A percentile compares a stretch with the other conserved stretches of the same genome.
Conservation (phyloP, 1,140 invertebrate species). For the Radopholus similis region DNA sequence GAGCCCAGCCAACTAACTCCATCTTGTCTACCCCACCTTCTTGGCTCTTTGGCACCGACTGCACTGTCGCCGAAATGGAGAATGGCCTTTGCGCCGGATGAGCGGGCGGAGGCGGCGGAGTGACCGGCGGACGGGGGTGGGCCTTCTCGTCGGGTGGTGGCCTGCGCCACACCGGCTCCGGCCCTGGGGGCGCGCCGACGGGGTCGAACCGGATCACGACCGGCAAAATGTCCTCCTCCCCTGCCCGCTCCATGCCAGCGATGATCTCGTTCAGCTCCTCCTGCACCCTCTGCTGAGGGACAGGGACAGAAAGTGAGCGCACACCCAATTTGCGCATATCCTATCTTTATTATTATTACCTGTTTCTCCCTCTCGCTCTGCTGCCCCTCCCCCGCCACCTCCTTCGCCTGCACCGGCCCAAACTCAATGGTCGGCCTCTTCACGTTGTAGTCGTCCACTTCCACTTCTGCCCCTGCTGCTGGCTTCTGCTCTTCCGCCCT, state of each 20-base stretch:
- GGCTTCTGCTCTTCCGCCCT: neutral
- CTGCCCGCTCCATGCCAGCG: neutral
- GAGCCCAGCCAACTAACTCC: too few species aligned
- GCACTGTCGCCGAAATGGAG: neutral
- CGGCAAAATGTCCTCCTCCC: conserved; percentile 1
- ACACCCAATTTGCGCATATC: neutral
- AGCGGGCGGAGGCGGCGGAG: neutral
- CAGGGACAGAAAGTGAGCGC: neutral
- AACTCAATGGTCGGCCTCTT: conserved; percentile 10
- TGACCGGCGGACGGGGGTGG: neutral
- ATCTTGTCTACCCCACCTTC: too few species aligned
- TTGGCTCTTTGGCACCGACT: neutral
- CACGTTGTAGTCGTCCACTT: neutral
- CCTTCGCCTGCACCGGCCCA: conserved; percentile 2
- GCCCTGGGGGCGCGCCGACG: neutral
- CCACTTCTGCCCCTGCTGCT: neutral
- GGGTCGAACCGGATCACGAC: conserved; percentile 16
- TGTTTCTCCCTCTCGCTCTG: neutral
- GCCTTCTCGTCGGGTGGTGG: conserved; percentile 6
- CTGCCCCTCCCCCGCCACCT: neutral
- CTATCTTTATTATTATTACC: neutral
- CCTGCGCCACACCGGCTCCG: conserved; percentile 12
- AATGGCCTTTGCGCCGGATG: neutral
- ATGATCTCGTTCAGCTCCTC: conserved; percentile 18
- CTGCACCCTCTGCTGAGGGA: neutral